Conservation (phyloP, 2,797 vertebrate species). For the Hemibagrus guttatus region DNA sequence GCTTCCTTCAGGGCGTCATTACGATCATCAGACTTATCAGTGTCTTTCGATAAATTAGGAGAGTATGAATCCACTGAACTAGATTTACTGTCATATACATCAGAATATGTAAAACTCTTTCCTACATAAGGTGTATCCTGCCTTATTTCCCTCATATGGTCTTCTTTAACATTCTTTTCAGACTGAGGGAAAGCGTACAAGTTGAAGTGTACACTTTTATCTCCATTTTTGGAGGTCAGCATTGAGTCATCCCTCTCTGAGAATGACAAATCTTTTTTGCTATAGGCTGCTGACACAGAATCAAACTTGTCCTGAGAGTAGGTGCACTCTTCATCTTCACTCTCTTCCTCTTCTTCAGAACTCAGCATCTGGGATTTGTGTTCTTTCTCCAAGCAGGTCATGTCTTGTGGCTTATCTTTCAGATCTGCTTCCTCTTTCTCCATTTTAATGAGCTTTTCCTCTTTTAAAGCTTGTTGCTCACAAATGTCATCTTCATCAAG, state of each 20-base stretch:
- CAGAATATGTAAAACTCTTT: constrained; percentile 91
- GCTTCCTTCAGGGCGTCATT: constrained; percentile 59
- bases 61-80: constrained; percentile 72
- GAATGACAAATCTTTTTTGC: constrained; percentile 53
- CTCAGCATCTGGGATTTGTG: constrained; percentile 64
- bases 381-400: constrained; percentile 61
- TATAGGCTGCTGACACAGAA: constrained; percentile 50
- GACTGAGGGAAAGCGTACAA: constrained; percentile 71
- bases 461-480: constrained; percentile 68
- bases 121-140: constrained; percentile 95
- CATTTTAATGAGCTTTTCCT: constrained; percentile 56
- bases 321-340: constrained; percentile 64
- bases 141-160: constrained; percentile 77
- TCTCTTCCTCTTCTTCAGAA: constrained; percentile 70
- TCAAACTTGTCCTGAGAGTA: constrained; percentile 62
- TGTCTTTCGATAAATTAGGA: constrained; percentile 62
- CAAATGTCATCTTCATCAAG: constrained; percentile 83
- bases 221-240: constrained; percentile 61
- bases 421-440: constrained; percentile 52
- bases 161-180: constrained; percentile 61
- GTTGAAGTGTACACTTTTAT: constrained; percentile 73
- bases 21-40: constrained; percentile 65
- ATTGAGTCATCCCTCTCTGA: constrained; percentile 53
- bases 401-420: constrained; percentile 58
- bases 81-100: constrained; percentile 85